Evolutionary conservation across 2,888 invertebrate species (phyloP).

Genomic region (Baronia brevicornis): DNA sequence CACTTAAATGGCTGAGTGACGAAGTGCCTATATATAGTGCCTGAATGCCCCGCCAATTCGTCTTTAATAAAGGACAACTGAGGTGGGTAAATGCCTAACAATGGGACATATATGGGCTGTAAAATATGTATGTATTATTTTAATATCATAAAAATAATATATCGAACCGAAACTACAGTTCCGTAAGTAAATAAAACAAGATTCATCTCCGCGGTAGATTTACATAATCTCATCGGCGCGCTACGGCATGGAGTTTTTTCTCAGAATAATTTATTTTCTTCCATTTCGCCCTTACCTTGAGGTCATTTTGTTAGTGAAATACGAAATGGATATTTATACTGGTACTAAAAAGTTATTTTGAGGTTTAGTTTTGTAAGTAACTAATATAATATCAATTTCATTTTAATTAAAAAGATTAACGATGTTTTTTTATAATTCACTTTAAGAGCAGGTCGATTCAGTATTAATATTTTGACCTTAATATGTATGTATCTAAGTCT

Average conservation of each 20-base stretch:
- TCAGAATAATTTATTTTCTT: constrained; percentile 46
- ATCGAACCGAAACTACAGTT: constrained; percentile 13
- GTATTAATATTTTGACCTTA: too few relatives aligned
- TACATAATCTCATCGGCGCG: constrained; percentile 37
- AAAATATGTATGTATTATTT: constrained; percentile 7
- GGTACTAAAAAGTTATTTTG: constrained; percentile 37
- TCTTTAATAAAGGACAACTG: too few relatives aligned
- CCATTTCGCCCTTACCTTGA: constrained; percentile 19
- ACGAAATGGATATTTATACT: constrained; percentile 35
- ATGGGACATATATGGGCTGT: too few relatives aligned
- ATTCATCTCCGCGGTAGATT: constrained; percentile 25
- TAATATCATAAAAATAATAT: constrained; percentile 10
- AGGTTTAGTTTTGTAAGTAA: constrained; percentile 6
- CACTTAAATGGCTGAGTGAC: too few relatives aligned
- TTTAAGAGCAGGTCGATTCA: too few relatives aligned
- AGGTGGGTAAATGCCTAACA: too few relatives aligned
- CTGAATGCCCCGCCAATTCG: too few relatives aligned
- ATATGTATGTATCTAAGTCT: too few relatives aligned
- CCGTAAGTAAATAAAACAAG: constrained; percentile 18
- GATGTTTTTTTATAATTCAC: not conserved
- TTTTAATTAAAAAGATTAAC: not conserved
- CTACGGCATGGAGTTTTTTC: constrained; percentile 29
- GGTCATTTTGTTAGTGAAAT: constrained; percentile 20
- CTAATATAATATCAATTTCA: constrained; percentile 10
- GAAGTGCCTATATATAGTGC: too few relatives aligned